phyloP scores from a whole-genome alignment of 1,140 invertebrate genomes.

The Pseudomyrmex cubaensis region DNA sequence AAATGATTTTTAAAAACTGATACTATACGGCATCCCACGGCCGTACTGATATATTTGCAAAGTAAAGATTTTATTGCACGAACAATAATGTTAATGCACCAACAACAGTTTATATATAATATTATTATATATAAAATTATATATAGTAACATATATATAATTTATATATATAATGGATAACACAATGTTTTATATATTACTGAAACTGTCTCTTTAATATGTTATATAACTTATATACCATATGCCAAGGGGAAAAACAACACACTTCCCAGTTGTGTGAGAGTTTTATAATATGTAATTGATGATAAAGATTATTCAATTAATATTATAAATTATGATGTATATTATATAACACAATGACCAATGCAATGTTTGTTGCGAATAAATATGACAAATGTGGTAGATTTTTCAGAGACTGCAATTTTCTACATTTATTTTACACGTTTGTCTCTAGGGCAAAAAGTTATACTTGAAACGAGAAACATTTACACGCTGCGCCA shows the following conservation, averaged over 20 bases:
- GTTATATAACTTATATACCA: too few relatives aligned
- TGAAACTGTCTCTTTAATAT: too few relatives aligned
- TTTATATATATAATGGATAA: too few relatives aligned
- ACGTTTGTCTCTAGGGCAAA: background rate
- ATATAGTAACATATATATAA: too few relatives aligned
- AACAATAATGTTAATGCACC: constrained; percentile 23
- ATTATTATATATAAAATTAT: too few relatives aligned
- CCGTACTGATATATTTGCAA: constrained; percentile 62
- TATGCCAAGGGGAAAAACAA: too few relatives aligned
- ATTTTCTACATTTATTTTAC: constrained; percentile 25
- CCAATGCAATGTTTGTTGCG: background rate
- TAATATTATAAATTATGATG: background rate
- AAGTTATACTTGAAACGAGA: background rate
- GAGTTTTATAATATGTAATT: too few relatives aligned
- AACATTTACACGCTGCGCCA: constrained; percentile 55
- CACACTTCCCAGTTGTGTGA: too few relatives aligned
- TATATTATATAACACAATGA: background rate
- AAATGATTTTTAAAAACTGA: constrained; percentile 72
- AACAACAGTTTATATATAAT: too few relatives aligned
- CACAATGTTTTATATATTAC: too few relatives aligned
- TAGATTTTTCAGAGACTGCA: background rate
- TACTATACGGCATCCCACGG: background rate
- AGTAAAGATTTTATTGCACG: constrained; percentile 73
- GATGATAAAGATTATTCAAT: too few relatives aligned
- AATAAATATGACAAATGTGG: background rate